A percentile compares a stretch with the other conserved stretches of the same genome.
phyloP scores from a whole-genome alignment of 2,113 vertebrate species.

The Melanerpes formicivorus region DNA sequence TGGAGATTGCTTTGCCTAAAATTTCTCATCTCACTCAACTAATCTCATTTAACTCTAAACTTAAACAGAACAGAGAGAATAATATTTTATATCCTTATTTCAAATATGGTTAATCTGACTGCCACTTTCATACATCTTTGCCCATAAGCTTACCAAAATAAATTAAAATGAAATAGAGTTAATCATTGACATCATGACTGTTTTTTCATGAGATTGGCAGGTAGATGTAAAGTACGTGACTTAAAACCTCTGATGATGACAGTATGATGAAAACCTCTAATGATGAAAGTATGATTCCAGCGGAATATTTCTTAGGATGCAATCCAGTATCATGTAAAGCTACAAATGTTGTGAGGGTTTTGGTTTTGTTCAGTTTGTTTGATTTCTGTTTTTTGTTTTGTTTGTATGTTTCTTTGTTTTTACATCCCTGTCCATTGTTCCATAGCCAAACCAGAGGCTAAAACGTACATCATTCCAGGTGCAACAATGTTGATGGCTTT shows the following conservation, averaged over 20 bases:
- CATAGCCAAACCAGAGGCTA: neutral
- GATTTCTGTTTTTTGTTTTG: no score
- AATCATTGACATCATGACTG: neutral
- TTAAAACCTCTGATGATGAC: neutral
- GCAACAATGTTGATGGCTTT: neutral
- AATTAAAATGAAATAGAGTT: conserved; percentile 4
- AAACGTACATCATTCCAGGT: neutral
- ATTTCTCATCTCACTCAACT: neutral
- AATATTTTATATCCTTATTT: neutral
- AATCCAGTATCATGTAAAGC: neutral
- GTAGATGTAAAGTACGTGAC: neutral
- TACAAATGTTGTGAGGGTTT: neutral
- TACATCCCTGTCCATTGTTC: neutral
- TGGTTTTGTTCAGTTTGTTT: neutral
- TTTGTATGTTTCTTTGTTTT: neutral
- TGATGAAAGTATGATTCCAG: neutral
- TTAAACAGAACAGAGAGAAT: neutral
- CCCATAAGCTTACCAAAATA: neutral
- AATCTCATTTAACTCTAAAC: neutral
- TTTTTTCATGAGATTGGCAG: neutral
- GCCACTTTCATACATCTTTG: neutral
- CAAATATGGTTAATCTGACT: neutral
- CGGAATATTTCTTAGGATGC: neutral
- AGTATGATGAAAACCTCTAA: neutral
- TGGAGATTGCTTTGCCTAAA: neutral